phyloP scores from a whole-genome alignment of 1,140 invertebrate genomes.

The Ericerus pela region DNA sequence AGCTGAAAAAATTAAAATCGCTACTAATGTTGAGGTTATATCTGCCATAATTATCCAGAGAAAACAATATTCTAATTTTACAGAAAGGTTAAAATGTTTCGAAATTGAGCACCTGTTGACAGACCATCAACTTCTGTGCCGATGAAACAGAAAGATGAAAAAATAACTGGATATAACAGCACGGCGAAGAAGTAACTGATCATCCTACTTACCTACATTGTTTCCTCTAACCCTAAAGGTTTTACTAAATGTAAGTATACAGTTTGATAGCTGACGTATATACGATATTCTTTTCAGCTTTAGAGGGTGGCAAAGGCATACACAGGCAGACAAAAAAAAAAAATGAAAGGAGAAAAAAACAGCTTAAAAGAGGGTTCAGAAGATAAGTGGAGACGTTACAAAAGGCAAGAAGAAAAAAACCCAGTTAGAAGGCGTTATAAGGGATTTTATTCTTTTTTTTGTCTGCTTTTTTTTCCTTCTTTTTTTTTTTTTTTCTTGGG shows the following conservation, averaged over 20 bases:
- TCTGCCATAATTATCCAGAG: too few species aligned
- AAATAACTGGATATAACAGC: conserved; percentile 1
- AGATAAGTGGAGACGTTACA: neutral
- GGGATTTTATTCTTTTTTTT: conserved; percentile 1
- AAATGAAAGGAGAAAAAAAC: conserved; percentile 3
- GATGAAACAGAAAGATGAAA: neutral
- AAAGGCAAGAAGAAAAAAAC: neutral
- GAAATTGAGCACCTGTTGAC: conserved; percentile 3
- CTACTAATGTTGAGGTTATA: too few species aligned
- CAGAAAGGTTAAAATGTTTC: too few species aligned
- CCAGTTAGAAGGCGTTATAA: neutral
- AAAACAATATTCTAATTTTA: too few species aligned
- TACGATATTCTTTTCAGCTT: neutral
- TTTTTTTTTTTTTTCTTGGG: neutral
- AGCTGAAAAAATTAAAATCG: too few species aligned
- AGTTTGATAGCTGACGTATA: neutral
- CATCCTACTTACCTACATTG: conserved; percentile 6
- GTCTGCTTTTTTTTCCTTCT: neutral
- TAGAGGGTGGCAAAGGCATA: too few species aligned
- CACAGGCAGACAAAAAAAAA: too few species aligned
- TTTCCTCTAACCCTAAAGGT: neutral
- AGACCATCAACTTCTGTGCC: neutral
- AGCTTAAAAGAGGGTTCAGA: conserved; percentile 9
- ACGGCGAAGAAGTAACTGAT: neutral
- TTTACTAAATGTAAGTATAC: too few species aligned